Conservation (phyloP, 2,888 invertebrate species). For the Dicyrtoma fusca region DNA sequence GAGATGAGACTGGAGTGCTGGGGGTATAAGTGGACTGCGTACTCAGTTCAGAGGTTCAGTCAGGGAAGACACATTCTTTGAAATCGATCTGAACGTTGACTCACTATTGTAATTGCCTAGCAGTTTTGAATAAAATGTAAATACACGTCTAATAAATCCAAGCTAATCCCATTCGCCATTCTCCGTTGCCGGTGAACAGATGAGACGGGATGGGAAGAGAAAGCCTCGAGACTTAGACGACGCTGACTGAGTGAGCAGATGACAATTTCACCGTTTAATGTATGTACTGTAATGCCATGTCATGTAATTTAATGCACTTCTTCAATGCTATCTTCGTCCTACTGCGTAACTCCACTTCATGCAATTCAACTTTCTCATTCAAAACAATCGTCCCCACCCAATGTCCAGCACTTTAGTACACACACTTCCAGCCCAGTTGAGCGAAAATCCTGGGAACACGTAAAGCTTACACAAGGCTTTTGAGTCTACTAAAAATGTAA, state of each 20-base stretch:
- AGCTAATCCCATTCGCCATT: conserved; percentile 33
- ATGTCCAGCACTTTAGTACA: no score
- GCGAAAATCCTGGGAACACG: no score
- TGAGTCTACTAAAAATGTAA: no score
- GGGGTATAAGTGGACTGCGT: no score
- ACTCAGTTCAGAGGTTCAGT: neutral
- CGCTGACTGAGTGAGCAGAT: no score
- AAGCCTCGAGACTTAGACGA: no score
- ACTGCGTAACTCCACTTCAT: no score
- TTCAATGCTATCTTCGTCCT: neutral
- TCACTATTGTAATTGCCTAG: conserved; percentile 39
- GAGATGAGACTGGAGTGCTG: neutral
- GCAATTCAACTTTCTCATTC: no score
- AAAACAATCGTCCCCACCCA: no score
- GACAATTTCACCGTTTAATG: neutral
- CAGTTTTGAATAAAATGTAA: conserved; percentile 42
- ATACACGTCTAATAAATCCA: conserved; percentile 40
- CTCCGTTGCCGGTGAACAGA: conserved; percentile 1
- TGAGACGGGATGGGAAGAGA: neutral
- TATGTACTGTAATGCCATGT: neutral
- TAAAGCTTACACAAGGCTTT: no score
- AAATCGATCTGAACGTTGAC: conserved; percentile 33
- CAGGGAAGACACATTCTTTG: conserved; percentile 1
- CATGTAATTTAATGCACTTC: neutral
- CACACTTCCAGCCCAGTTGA: no score